A percentile compares a stretch with the other conserved stretches of the same genome.
Conservation (phyloP, 1,140 invertebrate genomes). For the Magallana gigas region DNA sequence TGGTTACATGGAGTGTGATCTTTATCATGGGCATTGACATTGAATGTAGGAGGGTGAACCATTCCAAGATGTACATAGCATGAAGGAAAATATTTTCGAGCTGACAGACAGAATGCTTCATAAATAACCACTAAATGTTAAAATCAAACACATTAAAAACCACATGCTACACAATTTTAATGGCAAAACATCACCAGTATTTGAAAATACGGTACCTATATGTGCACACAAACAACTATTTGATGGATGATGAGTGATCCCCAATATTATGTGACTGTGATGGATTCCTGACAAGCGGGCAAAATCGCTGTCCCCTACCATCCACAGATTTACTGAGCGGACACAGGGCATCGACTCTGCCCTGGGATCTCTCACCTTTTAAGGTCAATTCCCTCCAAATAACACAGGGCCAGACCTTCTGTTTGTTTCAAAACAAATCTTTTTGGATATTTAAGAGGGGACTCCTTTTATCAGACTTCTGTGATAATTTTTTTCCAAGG, state of each 20-base stretch:
- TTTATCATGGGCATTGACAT: no score
- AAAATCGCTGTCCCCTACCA: conserved; percentile 20
- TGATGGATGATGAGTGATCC: conserved; percentile 25
- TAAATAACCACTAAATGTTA: no score
- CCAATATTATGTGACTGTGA: conserved; percentile 17
- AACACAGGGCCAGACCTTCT: conserved; percentile 5
- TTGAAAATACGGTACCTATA: not conserved
- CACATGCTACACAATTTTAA: not conserved
- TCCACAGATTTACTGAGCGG: not conserved
- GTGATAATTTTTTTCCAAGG: conserved; percentile 26
- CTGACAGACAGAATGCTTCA: no score
- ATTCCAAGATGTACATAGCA: no score
- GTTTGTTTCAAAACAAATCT: conserved; percentile 19
- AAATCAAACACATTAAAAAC: not conserved
- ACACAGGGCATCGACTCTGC: conserved; percentile 14
- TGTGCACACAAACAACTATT: conserved; percentile 14
- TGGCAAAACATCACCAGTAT: conserved; percentile 3
- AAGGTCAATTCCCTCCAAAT: conserved; percentile 4
- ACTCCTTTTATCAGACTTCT: conserved; percentile 24
- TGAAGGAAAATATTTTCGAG: no score
- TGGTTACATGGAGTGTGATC: no score
- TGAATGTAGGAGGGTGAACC: no score
- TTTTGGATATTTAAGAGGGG: conserved; percentile 27
- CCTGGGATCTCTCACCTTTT: conserved; percentile 5
- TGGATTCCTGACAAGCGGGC: conserved; percentile 20